Percentiles rank a stretch among this genome's conserved stretches.
Evolutionary conservation across 2,888 invertebrate species (phyloP).

Genomic region (Clitarchus hookeri): DNA sequence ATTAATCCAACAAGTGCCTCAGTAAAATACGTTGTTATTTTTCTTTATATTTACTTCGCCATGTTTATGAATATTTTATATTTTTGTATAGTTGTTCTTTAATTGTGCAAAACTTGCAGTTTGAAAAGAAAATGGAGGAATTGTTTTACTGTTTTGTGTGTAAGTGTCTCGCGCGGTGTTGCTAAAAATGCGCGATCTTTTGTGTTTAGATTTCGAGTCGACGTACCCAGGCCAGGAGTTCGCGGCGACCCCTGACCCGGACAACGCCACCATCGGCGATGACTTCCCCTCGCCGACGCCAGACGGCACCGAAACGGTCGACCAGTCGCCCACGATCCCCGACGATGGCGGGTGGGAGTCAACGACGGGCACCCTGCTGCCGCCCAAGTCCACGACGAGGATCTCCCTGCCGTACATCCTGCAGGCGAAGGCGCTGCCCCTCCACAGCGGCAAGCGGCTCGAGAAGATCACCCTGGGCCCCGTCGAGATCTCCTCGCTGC

Average conservation of each 20-base stretch:
- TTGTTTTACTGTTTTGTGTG: too few species aligned
- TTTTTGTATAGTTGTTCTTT: too few species aligned
- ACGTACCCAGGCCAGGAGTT: neutral
- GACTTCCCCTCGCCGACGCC: slow-evolving; percentile 23
- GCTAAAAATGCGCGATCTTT: neutral
- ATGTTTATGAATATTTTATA: too few species aligned
- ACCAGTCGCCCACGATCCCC: slow-evolving; percentile 28
- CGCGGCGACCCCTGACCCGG: neutral
- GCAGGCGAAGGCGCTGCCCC: neutral
- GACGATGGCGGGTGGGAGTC: slow-evolving; percentile 18
- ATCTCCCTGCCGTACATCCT: neutral
- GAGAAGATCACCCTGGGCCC: slow-evolving; percentile 29
- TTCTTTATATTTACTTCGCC: too few species aligned
- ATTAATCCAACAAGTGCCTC: too few species aligned
- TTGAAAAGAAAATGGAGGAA: too few species aligned
- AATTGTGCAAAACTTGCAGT: too few species aligned
- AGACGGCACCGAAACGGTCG: slow-evolving; percentile 30
- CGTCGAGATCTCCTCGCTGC: slow-evolving; percentile 29
- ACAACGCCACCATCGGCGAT: neutral
- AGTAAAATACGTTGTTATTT: too few species aligned
- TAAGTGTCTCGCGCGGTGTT: too few species aligned
- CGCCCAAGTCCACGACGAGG: slow-evolving; percentile 5
- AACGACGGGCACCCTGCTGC: neutral
- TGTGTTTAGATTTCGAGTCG: neutral
- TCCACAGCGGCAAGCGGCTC: neutral